These are phyloP conservation scores for Cacoxenus indagator DNA, from an alignment of 2,888 invertebrate genomes.

Conservation along the genomic window DNA sequence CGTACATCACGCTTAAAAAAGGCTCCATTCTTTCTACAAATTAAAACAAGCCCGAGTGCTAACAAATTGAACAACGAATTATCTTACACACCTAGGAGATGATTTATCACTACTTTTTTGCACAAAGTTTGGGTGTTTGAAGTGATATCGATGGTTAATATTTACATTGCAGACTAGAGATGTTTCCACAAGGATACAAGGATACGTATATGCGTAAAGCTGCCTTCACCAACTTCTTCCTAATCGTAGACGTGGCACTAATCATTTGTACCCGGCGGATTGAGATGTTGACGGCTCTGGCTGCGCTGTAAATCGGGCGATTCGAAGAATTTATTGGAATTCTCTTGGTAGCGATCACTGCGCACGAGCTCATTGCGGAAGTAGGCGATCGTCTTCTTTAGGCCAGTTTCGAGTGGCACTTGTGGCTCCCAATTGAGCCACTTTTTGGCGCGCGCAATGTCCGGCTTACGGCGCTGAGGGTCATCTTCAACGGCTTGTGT, in stretches of 20 bases:
- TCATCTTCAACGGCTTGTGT: conserved; percentile 94
- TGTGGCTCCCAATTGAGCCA: conserved; percentile 93
- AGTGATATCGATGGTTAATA: conserved; percentile 56
- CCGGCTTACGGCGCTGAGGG: conserved; percentile 93
- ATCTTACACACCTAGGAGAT: background rate
- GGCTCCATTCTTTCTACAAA: too few relatives aligned
- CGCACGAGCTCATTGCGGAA: conserved; percentile 89
- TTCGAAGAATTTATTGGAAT: conserved; percentile 67
- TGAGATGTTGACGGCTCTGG: conserved; percentile 20
- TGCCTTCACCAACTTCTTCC: background rate
- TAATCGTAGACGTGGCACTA: too few relatives aligned
- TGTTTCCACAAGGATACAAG: conserved; percentile 44
- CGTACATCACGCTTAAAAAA: too few relatives aligned
- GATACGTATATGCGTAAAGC: conserved; percentile 32
- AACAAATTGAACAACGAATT: too few relatives aligned
- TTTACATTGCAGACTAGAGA: conserved; percentile 64
- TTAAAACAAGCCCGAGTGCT: too few relatives aligned
- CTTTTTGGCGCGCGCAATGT: conserved; percentile 89
- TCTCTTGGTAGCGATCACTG: conserved; percentile 67
- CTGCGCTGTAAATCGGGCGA: conserved; percentile 59
- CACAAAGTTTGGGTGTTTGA: conserved; percentile 31
- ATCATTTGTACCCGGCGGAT: conserved; percentile 1
- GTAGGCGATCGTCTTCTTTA: conserved; percentile 93
- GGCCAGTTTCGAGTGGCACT: conserved; percentile 86
- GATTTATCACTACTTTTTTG: conserved; percentile 8